Percentiles rank a stretch among this genome's conserved stretches.
phyloP scores from a whole-genome alignment of 2,888 invertebrate genomes.

The Stegophylla sp. region DNA sequence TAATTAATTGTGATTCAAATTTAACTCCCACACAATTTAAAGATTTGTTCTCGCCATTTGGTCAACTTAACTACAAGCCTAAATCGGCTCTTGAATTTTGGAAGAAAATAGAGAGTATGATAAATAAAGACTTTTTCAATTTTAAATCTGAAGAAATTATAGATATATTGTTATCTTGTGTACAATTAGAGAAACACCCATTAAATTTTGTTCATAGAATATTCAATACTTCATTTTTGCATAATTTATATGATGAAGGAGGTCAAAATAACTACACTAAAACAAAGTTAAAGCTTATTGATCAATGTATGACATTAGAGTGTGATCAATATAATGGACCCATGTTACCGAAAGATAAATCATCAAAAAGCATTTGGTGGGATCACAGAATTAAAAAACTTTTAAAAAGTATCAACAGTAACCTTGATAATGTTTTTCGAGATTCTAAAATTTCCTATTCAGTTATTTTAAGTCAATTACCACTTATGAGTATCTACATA shows the following conservation, averaged over 20 bases:
- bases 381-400: slow-evolving; percentile 69
- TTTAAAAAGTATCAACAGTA: slow-evolving; percentile 35
- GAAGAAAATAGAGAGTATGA: slow-evolving; percentile 67
- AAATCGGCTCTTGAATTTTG: slow-evolving; percentile 69
- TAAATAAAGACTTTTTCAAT: slow-evolving; percentile 70
- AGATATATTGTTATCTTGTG: slow-evolving; percentile 71
- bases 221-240: slow-evolving; percentile 71
- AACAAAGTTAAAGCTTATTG: slow-evolving; percentile 70
- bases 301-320: slow-evolving; percentile 73
- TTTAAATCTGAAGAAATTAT: slow-evolving; percentile 70
- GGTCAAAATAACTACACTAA: slow-evolving; percentile 65
- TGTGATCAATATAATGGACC: slow-evolving; percentile 70
- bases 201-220: slow-evolving; percentile 70
- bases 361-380: slow-evolving; percentile 67
- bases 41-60: slow-evolving; percentile 72
- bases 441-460: slow-evolving; percentile 36
- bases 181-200: slow-evolving; percentile 72
- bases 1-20: slow-evolving; percentile 66
- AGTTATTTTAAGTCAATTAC: slow-evolving; percentile 64
- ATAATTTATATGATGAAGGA: slow-evolving; percentile 66
- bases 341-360: slow-evolving; percentile 68
- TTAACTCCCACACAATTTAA: slow-evolving; percentile 68
- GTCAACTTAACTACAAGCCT: slow-evolving; percentile 70
- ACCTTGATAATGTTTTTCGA: slow-evolving; percentile 40
- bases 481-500: slow-evolving; percentile 70